A percentile compares a stretch with the other conserved stretches of the same genome.
Conservation (phyloP, 2,888 invertebrate genomes). For the Geotrupes spiniger region DNA sequence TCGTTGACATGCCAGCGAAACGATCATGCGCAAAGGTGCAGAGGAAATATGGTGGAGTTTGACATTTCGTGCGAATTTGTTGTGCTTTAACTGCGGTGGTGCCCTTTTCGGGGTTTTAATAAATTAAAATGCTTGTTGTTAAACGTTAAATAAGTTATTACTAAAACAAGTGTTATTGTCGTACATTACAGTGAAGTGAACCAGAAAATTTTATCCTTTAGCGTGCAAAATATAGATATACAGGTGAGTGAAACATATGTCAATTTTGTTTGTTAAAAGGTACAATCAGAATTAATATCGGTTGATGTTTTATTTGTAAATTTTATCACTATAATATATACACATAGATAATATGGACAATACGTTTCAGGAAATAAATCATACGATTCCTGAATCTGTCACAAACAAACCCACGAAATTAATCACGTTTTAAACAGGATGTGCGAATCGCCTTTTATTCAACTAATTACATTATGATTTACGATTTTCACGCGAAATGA, state of each 20-base stretch:
- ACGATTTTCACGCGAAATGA: no score
- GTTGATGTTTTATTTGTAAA: background rate
- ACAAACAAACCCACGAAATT: no score
- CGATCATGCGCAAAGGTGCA: no score
- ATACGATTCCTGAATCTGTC: background rate
- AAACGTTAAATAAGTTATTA: constrained; percentile 18
- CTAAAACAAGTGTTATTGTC: constrained; percentile 7
- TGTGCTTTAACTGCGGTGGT: constrained; percentile 1
- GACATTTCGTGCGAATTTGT: no score
- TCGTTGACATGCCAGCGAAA: no score
- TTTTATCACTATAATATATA: background rate
- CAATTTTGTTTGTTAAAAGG: constrained; percentile 9
- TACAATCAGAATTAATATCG: background rate
- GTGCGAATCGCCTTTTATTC: no score
- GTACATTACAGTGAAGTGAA: constrained; percentile 11
- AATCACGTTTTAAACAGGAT: no score
- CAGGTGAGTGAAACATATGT: constrained; percentile 20
- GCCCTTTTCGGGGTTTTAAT: constrained; percentile 14
- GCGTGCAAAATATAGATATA: constrained; percentile 2
- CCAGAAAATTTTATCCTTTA: constrained; percentile 6
- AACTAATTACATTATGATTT: no score
- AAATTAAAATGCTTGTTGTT: constrained; percentile 20
- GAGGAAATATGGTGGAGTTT: no score
- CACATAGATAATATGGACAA: background rate
- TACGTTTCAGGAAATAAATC: background rate